Evolutionary conservation across 2,888 invertebrate species (phyloP).

Genomic region (Drosophila mettleri): DNA sequence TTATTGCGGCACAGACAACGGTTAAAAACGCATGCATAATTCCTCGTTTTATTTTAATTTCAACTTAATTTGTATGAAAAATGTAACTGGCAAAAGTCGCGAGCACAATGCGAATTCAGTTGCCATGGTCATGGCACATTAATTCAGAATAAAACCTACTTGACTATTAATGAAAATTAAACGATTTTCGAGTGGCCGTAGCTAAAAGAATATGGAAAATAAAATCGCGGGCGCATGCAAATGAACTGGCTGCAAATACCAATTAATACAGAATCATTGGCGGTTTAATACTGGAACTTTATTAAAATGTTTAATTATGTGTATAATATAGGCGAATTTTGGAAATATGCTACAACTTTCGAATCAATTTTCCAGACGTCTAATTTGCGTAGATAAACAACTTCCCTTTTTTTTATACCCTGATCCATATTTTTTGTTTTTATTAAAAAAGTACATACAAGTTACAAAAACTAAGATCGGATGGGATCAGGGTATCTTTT

Average conservation of each 20-base stretch:
- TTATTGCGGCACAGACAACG: slow-evolving; percentile 67
- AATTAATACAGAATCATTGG: slow-evolving; percentile 39
- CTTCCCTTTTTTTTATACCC: too few species aligned
- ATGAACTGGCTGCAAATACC: slow-evolving; percentile 22
- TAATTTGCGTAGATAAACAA: too few species aligned
- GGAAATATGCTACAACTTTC: too few species aligned
- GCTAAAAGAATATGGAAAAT: slow-evolving; percentile 34
- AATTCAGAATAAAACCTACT: slow-evolving; percentile 68
- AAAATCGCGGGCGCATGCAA: slow-evolving; percentile 12
- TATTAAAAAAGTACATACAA: too few species aligned
- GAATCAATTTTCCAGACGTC: too few species aligned
- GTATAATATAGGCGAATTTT: too few species aligned
- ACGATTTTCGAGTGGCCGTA: slow-evolving; percentile 76
- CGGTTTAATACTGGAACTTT: too few species aligned
- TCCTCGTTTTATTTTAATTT: background rate
- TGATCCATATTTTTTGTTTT: too few species aligned
- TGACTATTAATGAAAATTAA: slow-evolving; percentile 81
- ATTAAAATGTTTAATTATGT: too few species aligned
- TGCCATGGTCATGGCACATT: slow-evolving; percentile 63
- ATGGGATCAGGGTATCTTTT: too few species aligned
- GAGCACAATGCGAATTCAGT: slow-evolving; percentile 52
- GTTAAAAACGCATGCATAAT: slow-evolving; percentile 72
- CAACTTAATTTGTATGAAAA: slow-evolving; percentile 53
- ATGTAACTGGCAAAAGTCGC: slow-evolving; percentile 40
- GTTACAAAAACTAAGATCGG: too few species aligned